Base-by-base conservation (phyloP, 1,140 invertebrate species). In the Cylas formicarius region DNA sequence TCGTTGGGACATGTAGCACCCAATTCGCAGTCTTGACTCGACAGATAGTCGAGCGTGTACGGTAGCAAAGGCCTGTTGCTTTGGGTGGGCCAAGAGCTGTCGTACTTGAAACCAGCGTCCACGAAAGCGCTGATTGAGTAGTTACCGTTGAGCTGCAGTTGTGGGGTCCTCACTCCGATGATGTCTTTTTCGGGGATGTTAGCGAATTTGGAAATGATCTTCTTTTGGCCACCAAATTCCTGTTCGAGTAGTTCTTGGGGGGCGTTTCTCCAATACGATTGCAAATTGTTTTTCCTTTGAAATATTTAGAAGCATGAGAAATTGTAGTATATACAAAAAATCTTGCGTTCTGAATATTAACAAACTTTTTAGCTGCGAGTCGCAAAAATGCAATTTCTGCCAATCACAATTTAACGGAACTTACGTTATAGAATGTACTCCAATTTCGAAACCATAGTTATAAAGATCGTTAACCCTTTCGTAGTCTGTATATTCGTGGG, bases 401-500 rank as follows among this genome's bases (percentile, higher is more conserved):
- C n/a, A n/a, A n/a, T n/a, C n/a, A n/a, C n/a, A 7, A 2, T 10
- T 3, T 19, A 32, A 5, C 35, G 10, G 55, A 34, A 57, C 54
- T 52, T 81, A 80, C 44, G 66, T 69, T 24, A 79, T 72, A 3
- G 75, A 78, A 44, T 72, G 81, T 0, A 80, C 70, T 4, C 74
- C 82, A 13, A 86, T 84, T 66, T 86, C 84, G 42, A 77, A 75
- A 1, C 82, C 81, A 7, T 65, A 56, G 31, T 72, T 67, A 53
- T 80, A 80, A 0, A 84, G 57, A 39, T 81, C 68, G 38, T 81
- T 74, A 9, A 84, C 56, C 50, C 68, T 53, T 17, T 67, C 62
- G 50, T 85, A 86, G 61, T 84, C 74, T 0, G 80, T 80, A 52
- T 81, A 82, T 48, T 83, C 77, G 53, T 84, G 78, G 8, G 73